A percentile compares a stretch with the other conserved stretches of the same genome.
These are phyloP conservation scores for Tetanocera ferruginea DNA, from an alignment of 2,888 invertebrate genomes.

Conservation along the genomic window DNA sequence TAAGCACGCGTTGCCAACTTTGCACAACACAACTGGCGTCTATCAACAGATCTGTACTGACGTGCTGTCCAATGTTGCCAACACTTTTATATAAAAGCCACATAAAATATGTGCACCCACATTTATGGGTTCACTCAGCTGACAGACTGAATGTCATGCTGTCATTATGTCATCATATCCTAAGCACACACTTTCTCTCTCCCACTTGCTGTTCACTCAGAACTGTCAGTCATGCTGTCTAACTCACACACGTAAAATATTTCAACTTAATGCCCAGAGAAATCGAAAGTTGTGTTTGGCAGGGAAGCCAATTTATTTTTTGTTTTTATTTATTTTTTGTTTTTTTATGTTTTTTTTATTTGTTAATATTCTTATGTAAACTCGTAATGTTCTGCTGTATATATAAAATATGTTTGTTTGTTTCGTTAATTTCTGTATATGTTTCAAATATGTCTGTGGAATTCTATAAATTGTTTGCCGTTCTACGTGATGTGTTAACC, in stretches of 20 bases:
- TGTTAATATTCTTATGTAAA: not conserved
- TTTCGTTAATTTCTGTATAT: constrained; percentile 9
- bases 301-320: not conserved
- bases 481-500: constrained; percentile 14
- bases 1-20: not conserved
- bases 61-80: constrained; percentile 41
- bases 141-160: not conserved
- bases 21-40: constrained; percentile 47
- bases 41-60: constrained; percentile 51
- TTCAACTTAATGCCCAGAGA: not conserved
- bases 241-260: not conserved
- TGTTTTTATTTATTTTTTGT: not conserved
- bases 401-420: not conserved
- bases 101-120: not conserved
- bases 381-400: not conserved
- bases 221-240: not conserved
- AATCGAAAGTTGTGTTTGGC: constrained; percentile 17
- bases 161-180: not conserved
- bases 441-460: constrained; percentile 11
- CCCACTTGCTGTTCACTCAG: not conserved
- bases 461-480: constrained; percentile 19
- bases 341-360: not conserved
- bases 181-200: not conserved
- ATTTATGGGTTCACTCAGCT: not conserved
- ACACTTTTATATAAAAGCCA: constrained; percentile 30